Evolutionary conservation across 2,888 invertebrate species (phyloP), one percentile per base, ranked within the genome.

Genomic region (Esperia sulphurella): DNA sequence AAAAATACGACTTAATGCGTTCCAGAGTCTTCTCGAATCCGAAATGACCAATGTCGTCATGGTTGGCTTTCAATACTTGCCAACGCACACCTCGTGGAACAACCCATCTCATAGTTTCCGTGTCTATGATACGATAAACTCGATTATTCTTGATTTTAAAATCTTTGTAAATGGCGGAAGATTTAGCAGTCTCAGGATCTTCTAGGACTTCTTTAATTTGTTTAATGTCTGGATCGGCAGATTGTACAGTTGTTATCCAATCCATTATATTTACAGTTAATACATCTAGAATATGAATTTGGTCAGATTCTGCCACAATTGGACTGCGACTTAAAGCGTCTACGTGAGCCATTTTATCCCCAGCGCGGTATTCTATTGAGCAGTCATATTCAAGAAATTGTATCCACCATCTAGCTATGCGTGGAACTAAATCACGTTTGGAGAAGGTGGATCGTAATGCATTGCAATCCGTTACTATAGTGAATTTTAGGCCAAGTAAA

Each of bases 1-100:
- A 61, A 39, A 40, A 60, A 10, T 29, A 21, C n/a, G n/a, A n/a
- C n/a, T n/a, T n/a, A n/a, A n/a, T n/a, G n/a, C n/a, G n/a, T n/a
- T 39, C 45, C 8, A 63, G 44, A 0, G 63, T 65, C 38, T 63
- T 63, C n/a, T 64, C 63, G 8, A 54, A 44, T 0, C 52, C 54
- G 38, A 55, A 62, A 50, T 68, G 65, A 9, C 65, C 68, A 4
- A 57, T 42, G 33, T 57, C 51, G 30, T 68, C 65, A 46, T 68
- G 63, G 14, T 52, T 55, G 1, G 41, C 31, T 43, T 51, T 41
- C 0, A 58, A 30, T 0, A 68, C 43, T 45, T 63, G 61, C 61
- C 55, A 62, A 8, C 57, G 42, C 1, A 28, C 41, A 1, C 28
- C 28, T 7, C 28, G 21, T 28, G 41, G 41, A 4, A 41, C 41